Conservation (phyloP, 1,140 invertebrate species). For the Bemisia tabaci region DNA sequence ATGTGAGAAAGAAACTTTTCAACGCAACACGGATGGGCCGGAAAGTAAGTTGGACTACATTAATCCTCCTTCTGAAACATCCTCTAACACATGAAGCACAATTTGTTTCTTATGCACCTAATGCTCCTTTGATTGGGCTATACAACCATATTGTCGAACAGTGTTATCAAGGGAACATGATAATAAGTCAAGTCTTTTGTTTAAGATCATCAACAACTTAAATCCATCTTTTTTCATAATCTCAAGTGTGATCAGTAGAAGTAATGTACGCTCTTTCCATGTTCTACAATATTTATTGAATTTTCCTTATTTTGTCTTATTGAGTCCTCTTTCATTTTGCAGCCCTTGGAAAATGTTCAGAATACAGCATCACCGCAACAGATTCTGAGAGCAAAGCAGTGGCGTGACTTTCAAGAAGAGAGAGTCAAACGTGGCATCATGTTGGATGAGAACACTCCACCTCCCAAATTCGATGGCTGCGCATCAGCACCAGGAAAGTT, state of each 20-base stretch:
- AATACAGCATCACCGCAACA: neutral
- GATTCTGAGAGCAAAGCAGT: slow-evolving; percentile 5
- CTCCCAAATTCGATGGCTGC: neutral
- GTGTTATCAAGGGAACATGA: too few species aligned
- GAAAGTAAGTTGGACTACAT: neutral
- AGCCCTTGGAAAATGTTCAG: neutral
- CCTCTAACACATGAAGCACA: too few species aligned
- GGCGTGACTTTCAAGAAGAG: slow-evolving; percentile 8
- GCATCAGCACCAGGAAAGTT: slow-evolving; percentile 7
- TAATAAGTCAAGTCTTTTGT: too few species aligned
- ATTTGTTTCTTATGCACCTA: too few species aligned
- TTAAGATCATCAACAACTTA: too few species aligned
- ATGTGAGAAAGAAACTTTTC: neutral
- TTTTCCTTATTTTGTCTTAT: neutral
- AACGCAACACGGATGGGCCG: neutral
- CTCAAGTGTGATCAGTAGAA: too few species aligned
- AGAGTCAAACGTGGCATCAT: slow-evolving; percentile 1
- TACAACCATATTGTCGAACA: too few species aligned
- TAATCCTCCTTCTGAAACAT: too few species aligned
- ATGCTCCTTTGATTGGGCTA: too few species aligned
- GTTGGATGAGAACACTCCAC: neutral
- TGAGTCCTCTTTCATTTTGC: neutral
- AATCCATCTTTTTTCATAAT: too few species aligned
- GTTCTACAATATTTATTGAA: too few species aligned
- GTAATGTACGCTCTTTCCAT: too few species aligned